Base-by-base conservation (phyloP, 1,140 invertebrate species). In the Orussus abietinus region DNA sequence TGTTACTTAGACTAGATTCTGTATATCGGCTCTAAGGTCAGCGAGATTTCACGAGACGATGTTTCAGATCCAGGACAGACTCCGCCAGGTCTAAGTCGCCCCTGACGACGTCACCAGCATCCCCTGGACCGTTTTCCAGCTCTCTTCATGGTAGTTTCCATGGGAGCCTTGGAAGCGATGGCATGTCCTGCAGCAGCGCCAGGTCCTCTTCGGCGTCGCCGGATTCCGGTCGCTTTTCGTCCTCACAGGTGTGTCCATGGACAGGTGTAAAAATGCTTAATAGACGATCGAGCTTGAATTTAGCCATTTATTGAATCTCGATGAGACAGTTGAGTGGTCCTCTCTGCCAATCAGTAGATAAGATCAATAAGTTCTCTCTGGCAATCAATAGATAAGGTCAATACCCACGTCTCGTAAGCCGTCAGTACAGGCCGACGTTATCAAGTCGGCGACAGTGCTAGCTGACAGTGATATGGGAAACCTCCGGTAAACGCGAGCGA, bases 101-200 rank as follows among this genome's bases (percentile, higher is more conserved):
- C 32, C 49, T 70, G 40, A 69, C 58, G 7, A 66, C 63, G n/a
- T 72, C 69, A 5, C 69, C 70, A 6, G 70, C 70, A 5, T 74
- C 71, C 1, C 69, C 71, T 18, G 68, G 64, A 39, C 65, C 67
- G 4, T 42, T 72, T 38, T 69, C 68, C n/a, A 64, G 55, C 60
- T 72, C 70, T 20, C 55, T 72, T 26, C 65, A 72, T 31, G 66
- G 69, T 25, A 74, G 71, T 57, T 72, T 72, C 39, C 69, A 74
- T 37, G 66, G 71, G 25, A 74, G 71, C 44, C 59, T 72, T 41
- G 71, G 71, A 30, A 74, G 71, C 45, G 71, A 74, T 57, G 71
- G 71, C 28, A 74, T 72, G 69, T 74, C 71, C 17, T 74, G 64
- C 45, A 71, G 71, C 50, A 74, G 69, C 31, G 71, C 68, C 14